Base-by-base conservation (phyloP, 2,888 invertebrate genomes). In the Chelonus formosanus region DNA sequence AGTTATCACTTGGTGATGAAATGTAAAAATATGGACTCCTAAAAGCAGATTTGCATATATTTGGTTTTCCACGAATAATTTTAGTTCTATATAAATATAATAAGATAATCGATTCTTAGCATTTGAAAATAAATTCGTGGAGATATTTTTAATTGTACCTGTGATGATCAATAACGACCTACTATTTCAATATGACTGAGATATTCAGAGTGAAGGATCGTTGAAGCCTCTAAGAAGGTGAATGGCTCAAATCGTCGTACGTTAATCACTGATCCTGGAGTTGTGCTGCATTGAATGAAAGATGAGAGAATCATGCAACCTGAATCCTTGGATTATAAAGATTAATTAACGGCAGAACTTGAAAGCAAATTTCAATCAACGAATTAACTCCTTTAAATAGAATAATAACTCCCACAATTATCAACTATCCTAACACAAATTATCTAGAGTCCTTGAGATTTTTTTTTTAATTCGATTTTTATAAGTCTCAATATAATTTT, bases 331-430 rank as follows among this genome's bases (percentile, higher is more conserved):
- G 77, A 80, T 79, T 79, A 80, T 77, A 78, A 79, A 79, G 78
- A 80, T 80, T 80, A 80, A 80, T 80, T 79, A 78, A 79, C 77
- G 74, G 74, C 72, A 71, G 75, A 73, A 75, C 35, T 32, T 4
- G 45, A n/a, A 40, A 35, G 40, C 7, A 8, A 44, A 53, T 62
- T 53, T 34, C n/a, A 7, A 62, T 8, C n/a, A 54, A 55, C 31
- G 60, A 64, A 54, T 65, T 65, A 48, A 65, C 61, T 66, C 43
- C 36, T 54, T 60, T 47, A 54, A 60, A 65, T 54, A 60, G 40
- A 50, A 48, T 54, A 59, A 58, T 32, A 20, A 20, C 2, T 44
- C 54, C 44, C 8, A 34, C 43, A 60, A 60, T 65, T 48, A 65
- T 65, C 54, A 55, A 31, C 55, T 53, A 54, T 52, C n/a, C 52